Base-by-base conservation (phyloP, 1,140 invertebrate species). In the Tetramorium parvispinum region DNA sequence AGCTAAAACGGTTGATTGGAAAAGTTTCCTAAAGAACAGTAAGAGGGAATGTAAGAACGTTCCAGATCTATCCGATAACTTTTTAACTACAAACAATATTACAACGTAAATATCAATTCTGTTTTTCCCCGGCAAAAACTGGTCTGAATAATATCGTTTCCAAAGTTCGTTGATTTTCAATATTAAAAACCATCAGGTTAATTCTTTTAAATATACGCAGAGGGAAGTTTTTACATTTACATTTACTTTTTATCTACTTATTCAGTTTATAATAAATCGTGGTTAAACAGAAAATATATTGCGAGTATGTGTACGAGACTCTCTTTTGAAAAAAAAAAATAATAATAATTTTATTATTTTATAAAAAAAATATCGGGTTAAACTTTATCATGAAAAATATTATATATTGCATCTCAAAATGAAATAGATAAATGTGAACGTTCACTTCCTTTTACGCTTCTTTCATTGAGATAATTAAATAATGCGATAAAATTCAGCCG, bases 1-100 rank as follows among this genome's bases (percentile, higher is more conserved):
- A 43, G 32, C 46, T 55, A 70, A 81, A 70, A 43, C 49, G 24
- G 32, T 37, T 63, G 70, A 76, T 76, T 59, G 81, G 37, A 37
- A 61, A 75, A 85, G 27, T 85, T 73, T 46, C 2, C 0, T 49
- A 59, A 32, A 37, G 40, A 75, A 40, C 13, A 49, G 16, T 46
- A 61, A 83, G 71, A 61, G 21, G 7, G 37, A 66, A 40, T 53
- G n/a, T 79, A 79, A 66, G 61, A 53, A 53, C n/a, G 0, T 3
- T n/a, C 18, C 6, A 46, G n/a, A 65, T 40, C 61, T 10, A 40
- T n/a, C 24, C 16, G 4, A 27, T 40, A 53, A 24, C 32, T 70
- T 81, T 68, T 65, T 70, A 81, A n/a, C 40, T 49, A n/a, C 24
- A 24, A 18, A 27, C 43, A 43, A 1, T 40, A 37, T 63, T 53